Evolutionary conservation across 2,113 vertebrate species (phyloP).

Genomic region (Anolis sagrei): DNA sequence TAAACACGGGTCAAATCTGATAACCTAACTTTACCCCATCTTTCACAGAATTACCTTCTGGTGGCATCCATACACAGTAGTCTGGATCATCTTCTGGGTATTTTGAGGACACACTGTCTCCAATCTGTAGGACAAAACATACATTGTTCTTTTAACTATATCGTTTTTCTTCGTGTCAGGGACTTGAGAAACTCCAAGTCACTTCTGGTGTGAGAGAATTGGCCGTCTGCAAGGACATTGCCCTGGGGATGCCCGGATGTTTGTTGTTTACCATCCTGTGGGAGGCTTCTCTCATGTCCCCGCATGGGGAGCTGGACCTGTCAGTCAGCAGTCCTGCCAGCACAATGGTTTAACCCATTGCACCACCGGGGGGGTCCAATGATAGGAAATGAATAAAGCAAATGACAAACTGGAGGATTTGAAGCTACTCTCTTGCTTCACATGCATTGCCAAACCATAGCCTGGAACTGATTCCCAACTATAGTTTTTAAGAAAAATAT

Average conservation of each 20-base stretch:
- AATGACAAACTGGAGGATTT: background rate
- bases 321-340: too few relatives aligned
- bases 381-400: background rate
- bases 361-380: too few relatives aligned
- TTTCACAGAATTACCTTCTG: conserved; percentile 80
- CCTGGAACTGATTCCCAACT: background rate
- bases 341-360: too few relatives aligned
- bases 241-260: too few relatives aligned
- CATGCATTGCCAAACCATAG: background rate
- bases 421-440: background rate
- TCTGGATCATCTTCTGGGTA: conserved; percentile 96
- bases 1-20: background rate
- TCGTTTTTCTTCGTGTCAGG: too few relatives aligned
- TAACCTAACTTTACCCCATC: conserved; percentile 7
- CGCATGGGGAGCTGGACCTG: too few relatives aligned
- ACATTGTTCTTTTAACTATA: background rate
- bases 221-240: too few relatives aligned
- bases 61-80: conserved; percentile 95
- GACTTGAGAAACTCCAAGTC: too few relatives aligned
- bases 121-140: conserved; percentile 72
- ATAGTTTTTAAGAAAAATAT: background rate
- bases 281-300: too few relatives aligned
- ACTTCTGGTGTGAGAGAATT: too few relatives aligned
- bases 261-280: too few relatives aligned
- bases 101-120: conserved; percentile 73